These are phyloP conservation scores for Acronicta psi DNA, from an alignment of 2,888 invertebrate species.

Conservation along the genomic window DNA sequence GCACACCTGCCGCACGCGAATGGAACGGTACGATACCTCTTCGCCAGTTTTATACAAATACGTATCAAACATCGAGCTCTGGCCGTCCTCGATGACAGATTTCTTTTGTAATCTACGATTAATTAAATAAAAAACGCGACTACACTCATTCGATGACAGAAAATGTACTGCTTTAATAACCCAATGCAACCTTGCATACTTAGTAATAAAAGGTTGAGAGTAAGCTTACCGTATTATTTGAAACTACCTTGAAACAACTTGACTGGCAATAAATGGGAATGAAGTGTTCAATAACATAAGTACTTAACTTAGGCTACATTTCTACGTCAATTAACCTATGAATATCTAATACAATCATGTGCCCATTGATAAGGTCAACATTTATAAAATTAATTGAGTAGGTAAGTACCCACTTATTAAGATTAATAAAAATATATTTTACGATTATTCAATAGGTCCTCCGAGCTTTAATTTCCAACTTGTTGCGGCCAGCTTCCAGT, in stretches of 20 bases:
- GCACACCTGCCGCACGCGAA: conserved; percentile 62
- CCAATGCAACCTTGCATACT: conserved; percentile 38
- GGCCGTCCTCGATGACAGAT: conserved; percentile 47
- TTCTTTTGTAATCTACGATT: conserved; percentile 56
- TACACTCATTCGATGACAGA: conserved; percentile 7
- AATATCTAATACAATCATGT: conserved; percentile 40
- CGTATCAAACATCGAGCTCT: conserved; percentile 57
- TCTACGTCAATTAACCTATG: conserved; percentile 18
- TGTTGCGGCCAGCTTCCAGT: too few relatives aligned
- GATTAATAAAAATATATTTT: too few relatives aligned
- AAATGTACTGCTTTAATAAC: conserved; percentile 18
- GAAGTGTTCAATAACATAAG: conserved; percentile 12
- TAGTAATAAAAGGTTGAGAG: conserved; percentile 14
- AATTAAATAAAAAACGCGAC: conserved; percentile 25
- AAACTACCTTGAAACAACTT: conserved; percentile 39
- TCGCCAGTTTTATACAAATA: conserved; percentile 70
- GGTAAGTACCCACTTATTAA: too few relatives aligned
- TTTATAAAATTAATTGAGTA: too few relatives aligned
- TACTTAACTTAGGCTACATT: conserved; percentile 29
- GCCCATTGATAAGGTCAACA: too few relatives aligned
- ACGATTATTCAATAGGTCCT: too few relatives aligned
- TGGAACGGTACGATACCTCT: conserved; percentile 54
- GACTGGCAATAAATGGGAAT: conserved; percentile 10
- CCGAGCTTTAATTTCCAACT: too few relatives aligned
- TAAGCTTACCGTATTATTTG: conserved; percentile 16